phyloP scores from a whole-genome alignment of 2,888 invertebrate species.

The Drosophila leonis region DNA sequence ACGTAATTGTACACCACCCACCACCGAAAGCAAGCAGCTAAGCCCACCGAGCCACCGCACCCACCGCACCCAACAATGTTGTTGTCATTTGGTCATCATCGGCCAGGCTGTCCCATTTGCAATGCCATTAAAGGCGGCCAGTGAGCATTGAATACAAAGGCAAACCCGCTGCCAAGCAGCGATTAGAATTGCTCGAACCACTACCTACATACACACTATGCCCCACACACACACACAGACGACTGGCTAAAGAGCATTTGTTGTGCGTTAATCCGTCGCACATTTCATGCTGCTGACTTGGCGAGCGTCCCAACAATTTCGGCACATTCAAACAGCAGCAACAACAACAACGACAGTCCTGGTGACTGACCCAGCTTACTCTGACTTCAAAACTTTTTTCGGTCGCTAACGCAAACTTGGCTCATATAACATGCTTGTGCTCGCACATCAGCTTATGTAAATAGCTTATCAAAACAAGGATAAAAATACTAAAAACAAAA shows the following conservation, averaged over 20 bases:
- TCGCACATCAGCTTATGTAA: slow-evolving; percentile 72
- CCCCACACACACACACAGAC: not conserved
- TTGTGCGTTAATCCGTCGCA: slow-evolving; percentile 76
- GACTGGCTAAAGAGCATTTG: slow-evolving; percentile 38
- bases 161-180: not conserved
- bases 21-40: not conserved
- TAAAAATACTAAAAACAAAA: slow-evolving; percentile 35
- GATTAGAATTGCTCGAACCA: slow-evolving; percentile 16
- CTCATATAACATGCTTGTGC: slow-evolving; percentile 57
- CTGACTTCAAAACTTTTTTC: slow-evolving; percentile 47
- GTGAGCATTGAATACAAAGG: slow-evolving; percentile 64
- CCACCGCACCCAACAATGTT: slow-evolving; percentile 20
- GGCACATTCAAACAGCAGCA: slow-evolving; percentile 11
- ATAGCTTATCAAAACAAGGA: slow-evolving; percentile 67
- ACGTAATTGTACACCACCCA: slow-evolving; percentile 76
- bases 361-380: slow-evolving; percentile 51
- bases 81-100: slow-evolving; percentile 56
- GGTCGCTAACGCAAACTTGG: slow-evolving; percentile 49
- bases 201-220: not conserved
- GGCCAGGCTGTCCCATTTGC: slow-evolving; percentile 64
- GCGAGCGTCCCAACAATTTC: slow-evolving; percentile 48
- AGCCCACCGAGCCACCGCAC: slow-evolving; percentile 2
- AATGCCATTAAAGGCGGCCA: slow-evolving; percentile 77
- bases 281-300: slow-evolving; percentile 67
- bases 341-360: slow-evolving; percentile 14